These are phyloP conservation scores for Lasioglossum lativentre DNA, from an alignment of 2,888 invertebrate species.

Conservation along the genomic window DNA sequence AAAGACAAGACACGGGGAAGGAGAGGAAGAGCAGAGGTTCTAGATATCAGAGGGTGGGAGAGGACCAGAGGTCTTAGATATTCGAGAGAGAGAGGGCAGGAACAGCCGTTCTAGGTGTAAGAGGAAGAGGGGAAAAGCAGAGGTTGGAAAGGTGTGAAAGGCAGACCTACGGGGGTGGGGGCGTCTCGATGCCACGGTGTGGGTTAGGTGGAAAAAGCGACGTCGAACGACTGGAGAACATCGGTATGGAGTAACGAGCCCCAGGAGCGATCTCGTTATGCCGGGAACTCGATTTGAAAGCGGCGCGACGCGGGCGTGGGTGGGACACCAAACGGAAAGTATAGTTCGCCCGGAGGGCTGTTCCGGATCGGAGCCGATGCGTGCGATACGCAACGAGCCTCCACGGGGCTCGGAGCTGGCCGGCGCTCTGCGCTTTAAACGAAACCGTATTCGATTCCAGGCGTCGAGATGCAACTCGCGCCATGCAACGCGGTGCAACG, in stretches of 20 bases:
- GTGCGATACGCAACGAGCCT: slow-evolving; percentile 50
- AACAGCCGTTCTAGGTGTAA: too few species aligned
- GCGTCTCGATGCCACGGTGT: not conserved
- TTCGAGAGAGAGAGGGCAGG: too few species aligned
- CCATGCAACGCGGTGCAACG: not conserved
- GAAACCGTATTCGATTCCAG: slow-evolving; percentile 45
- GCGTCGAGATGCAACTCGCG: not conserved
- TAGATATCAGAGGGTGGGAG: too few species aligned
- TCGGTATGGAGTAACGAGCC: slow-evolving; percentile 45
- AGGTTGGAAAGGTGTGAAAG: not conserved
- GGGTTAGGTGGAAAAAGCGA: not conserved
- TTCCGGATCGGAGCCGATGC: slow-evolving; percentile 33
- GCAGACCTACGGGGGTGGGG: too few species aligned
- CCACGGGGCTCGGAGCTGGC: slow-evolving; percentile 30
- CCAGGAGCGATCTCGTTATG: slow-evolving; percentile 53
- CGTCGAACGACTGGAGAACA: slow-evolving; percentile 21
- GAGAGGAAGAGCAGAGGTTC: not conserved
- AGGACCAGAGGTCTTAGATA: too few species aligned
- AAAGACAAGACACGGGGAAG: not conserved
- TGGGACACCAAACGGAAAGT: slow-evolving; percentile 38
- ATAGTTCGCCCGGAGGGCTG: slow-evolving; percentile 24
- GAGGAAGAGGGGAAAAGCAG: too few species aligned
- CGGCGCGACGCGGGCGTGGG: not conserved
- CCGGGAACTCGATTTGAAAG: slow-evolving; percentile 44
- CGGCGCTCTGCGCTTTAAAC: slow-evolving; percentile 44